Evolutionary conservation across 2,888 invertebrate genomes (phyloP), one percentile per base, ranked within the genome.

Genomic region (Drosophila sordidula): DNA sequence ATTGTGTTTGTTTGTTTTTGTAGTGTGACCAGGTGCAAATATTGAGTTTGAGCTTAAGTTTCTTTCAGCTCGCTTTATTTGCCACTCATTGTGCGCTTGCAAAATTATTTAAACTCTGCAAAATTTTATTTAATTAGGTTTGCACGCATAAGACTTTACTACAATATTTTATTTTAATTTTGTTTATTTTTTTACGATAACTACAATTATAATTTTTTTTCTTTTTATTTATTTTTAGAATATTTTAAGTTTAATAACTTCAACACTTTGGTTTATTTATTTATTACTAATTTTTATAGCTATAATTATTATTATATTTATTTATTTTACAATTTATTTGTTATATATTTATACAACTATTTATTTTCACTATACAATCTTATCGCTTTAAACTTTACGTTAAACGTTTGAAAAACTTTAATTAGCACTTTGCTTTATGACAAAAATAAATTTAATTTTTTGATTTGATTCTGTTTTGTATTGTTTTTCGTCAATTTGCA

Each of bases 391-490:
- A 55, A 12, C 12, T 11, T 49, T 46, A 44, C 18, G 18, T 39
- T 50, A 50, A 44, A 34, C 29, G 25, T 38, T 36, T 22, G 5
- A 29, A 47, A 51, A 72, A 59, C 55, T 56, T 41, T 8, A 74
- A 78, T 74, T 75, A 74, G 41, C 75, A 74, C 78, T 57, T 66
- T 62, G 12, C 6, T 25, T 64, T 63, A 65, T 54, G 41, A 64
- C 44, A 56, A 50, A 32, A 56, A 49, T 56, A 32, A 56, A 49
- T 56, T 34, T 41, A 39, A 16, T 47, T 52, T 29, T 39, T 42
- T 51, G 5, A 25, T 51, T 63, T 18, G 2, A 8, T 44, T 46
- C 32, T 12, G 2, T 52, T 41, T 49, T 44, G 38, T 44, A 1
- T 54, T 50, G 32, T 62, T 52, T 39, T 62, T 56, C 29, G 9